These are phyloP conservation scores for Lethrus apterus DNA, from an alignment of 1,140 invertebrate species.

Conservation along the genomic window DNA sequence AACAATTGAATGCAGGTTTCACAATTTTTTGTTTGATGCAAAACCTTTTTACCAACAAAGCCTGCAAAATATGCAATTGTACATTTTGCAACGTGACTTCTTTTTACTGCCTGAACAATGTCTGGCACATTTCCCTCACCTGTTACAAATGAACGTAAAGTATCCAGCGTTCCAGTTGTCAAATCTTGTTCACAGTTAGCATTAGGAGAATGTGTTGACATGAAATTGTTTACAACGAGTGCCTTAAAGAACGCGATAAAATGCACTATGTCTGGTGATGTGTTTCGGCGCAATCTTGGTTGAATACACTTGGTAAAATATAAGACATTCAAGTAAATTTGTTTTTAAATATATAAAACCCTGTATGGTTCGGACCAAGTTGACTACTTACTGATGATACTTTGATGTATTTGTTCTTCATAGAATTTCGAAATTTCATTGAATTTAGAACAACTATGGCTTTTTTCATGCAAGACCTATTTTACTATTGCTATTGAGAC, in stretches of 20 bases:
- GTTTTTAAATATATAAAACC: conserved; percentile 14
- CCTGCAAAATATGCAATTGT: too few relatives aligned
- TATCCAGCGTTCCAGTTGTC: conserved; percentile 12
- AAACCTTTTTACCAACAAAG: too few relatives aligned
- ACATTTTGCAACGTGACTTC: too few relatives aligned
- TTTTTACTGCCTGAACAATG: too few relatives aligned
- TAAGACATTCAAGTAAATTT: neutral
- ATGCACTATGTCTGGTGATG: conserved; percentile 3
- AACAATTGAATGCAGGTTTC: too few relatives aligned
- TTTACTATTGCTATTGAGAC: conserved; percentile 17
- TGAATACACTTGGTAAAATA: conserved; percentile 11
- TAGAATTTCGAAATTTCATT: conserved; percentile 15
- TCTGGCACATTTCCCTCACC: neutral
- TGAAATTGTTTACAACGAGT: conserved; percentile 20
- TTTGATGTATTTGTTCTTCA: conserved; percentile 12
- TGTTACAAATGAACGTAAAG: conserved; percentile 11
- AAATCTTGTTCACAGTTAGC: conserved; percentile 20
- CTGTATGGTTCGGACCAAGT: conserved; percentile 16
- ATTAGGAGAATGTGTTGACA: conserved; percentile 15
- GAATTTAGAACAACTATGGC: conserved; percentile 3
- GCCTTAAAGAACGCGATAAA: too few relatives aligned
- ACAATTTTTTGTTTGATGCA: too few relatives aligned
- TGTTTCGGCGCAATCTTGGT: conserved; percentile 8
- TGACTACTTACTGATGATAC: conserved; percentile 14
- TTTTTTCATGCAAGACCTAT: conserved; percentile 7